Evolutionary conservation across 2,797 vertebrate species (phyloP), one percentile per base, ranked within the genome.

Genomic region (Enteromius argenteus): DNA sequence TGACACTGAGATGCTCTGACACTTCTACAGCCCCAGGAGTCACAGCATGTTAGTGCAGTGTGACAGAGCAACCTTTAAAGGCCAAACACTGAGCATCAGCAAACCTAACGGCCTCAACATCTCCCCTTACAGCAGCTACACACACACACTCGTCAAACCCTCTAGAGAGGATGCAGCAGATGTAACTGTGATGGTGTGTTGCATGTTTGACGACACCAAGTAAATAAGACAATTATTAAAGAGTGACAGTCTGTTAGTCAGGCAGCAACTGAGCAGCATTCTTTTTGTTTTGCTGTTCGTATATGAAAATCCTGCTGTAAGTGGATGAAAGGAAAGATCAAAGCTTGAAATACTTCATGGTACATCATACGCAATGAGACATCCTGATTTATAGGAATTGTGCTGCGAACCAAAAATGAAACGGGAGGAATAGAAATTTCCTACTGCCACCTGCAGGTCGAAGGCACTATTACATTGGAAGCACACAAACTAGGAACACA

Each of bases 41-140:
- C 86, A 86, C 89, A 90, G 91, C 84, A 91, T 91, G 86, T 91
- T 93, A 93, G 92, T 94, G 92, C 91, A 93, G 92, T 93, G 94
- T 94, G 94, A 95, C 94, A 95, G 93, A 92, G 94, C 93, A 95
- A 95, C 94, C 94, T 95, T 95, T 95, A 95, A 95, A 95, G 93
- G 94, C 94, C 94, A 95, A 90, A 91, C 84, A 90, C 91, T 93
- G 92, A 87, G 91, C 90, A 93, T 83, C 90, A 93, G 86, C 93
- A 93, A 90, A 90, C 83, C 88, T 90, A 84, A 90, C 88, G 88
- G 90, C 75, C 89, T 62, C 51, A 58, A 53, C 74, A 85, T 79
- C 27, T 67, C 81, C 83, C 62, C 58, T 84, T 60, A 87, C 58
- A 80, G 72, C 68, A 71, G n/a, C 51, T 27, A 64, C 74, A 58